A percentile compares a stretch with the other conserved stretches of the same genome.
phyloP scores from a whole-genome alignment of 2,113 vertebrate genomes.

The Chlorodrepanis virens region DNA sequence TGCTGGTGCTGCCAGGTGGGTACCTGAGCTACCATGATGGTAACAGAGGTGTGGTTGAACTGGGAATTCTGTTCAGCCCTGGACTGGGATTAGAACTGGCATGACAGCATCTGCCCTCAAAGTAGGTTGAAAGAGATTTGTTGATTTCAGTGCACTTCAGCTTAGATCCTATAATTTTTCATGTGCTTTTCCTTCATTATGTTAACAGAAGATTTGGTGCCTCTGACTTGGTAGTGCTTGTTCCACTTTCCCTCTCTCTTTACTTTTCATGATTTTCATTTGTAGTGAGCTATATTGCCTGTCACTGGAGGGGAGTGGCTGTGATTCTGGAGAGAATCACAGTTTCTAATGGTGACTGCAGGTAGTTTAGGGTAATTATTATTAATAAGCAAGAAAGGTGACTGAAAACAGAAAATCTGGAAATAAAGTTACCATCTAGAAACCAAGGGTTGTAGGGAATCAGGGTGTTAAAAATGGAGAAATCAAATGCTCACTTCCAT shows the following conservation, averaged over 20 bases:
- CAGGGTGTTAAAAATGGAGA: not conserved
- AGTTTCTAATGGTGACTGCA: not conserved
- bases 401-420: not conserved
- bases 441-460: not conserved
- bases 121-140: not conserved
- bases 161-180: not conserved
- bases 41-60: not conserved
- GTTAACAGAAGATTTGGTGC: not conserved
- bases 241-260: not conserved
- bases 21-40: accelerated
- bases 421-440: not conserved
- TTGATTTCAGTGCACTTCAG: not conserved
- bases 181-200: not conserved
- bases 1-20: accelerated
- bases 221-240: not conserved
- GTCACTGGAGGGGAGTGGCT: not conserved
- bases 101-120: not conserved
- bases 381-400: not conserved
- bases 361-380: not conserved
- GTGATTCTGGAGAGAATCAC: not conserved
- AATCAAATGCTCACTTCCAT: not conserved
- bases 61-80: not conserved
- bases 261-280: not conserved
- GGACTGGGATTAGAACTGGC: not conserved
- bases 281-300: not conserved